phyloP scores from a whole-genome alignment of 2,888 invertebrate genomes.

The Anagyrus pseudococci region DNA sequence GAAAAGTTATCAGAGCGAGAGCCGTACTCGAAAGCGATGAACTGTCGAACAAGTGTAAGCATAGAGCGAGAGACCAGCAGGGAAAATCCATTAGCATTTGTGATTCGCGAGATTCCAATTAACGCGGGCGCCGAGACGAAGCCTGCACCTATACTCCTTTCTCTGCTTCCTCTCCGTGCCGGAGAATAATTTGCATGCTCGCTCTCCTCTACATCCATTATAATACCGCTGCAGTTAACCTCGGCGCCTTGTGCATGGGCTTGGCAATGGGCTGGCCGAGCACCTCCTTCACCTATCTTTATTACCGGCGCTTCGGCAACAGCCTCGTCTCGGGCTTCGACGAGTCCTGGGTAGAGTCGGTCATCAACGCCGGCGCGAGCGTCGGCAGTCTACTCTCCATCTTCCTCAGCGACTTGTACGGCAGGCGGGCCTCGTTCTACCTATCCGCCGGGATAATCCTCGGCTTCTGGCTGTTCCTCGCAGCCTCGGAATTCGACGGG shows the following conservation, averaged over 20 bases:
- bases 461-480: constrained; percentile 28
- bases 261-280: constrained; percentile 43
- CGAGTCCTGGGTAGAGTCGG: constrained; percentile 25
- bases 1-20: too few relatives aligned
- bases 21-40: too few relatives aligned
- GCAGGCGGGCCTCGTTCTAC: constrained; percentile 41
- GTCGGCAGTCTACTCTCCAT: constrained; percentile 43
- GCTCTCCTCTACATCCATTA: background rate
- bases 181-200: too few relatives aligned
- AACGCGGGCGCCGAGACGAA: too few relatives aligned
- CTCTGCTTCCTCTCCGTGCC: too few relatives aligned
- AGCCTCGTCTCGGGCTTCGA: constrained; percentile 2
- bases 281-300: constrained; percentile 32
- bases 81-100: too few relatives aligned
- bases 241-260: constrained; percentile 44
- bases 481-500: constrained; percentile 13
- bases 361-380: constrained; percentile 42
- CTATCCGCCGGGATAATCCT: constrained; percentile 35
- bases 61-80: too few relatives aligned
- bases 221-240: constrained; percentile 36
- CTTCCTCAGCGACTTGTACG: constrained; percentile 42
- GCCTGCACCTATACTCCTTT: too few relatives aligned
- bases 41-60: too few relatives aligned
- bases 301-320: background rate
- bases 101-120: too few relatives aligned